phyloP scores from a whole-genome alignment of 2,888 invertebrate genomes.

The Tiliacea aurago region DNA sequence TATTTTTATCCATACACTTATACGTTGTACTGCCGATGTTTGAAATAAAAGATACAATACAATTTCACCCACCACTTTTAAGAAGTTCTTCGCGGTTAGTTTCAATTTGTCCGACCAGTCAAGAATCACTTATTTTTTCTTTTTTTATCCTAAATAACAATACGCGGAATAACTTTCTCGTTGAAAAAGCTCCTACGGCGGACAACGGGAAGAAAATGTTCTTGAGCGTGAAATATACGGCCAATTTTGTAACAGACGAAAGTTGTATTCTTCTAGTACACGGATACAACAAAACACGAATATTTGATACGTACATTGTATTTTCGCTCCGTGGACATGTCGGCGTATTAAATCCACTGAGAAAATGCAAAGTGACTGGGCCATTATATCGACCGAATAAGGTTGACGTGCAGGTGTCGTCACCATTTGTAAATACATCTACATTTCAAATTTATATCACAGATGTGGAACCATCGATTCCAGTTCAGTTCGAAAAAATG shows the following conservation, averaged over 20 bases:
- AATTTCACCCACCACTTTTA: conserved; percentile 86
- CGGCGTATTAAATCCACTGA: conserved; percentile 77
- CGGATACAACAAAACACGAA: conserved; percentile 86
- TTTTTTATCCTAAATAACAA: conserved; percentile 79
- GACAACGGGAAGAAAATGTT: conserved; percentile 83
- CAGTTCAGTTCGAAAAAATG: conserved; percentile 74
- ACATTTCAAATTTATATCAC: conserved; percentile 76
- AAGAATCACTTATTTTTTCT: conserved; percentile 82
- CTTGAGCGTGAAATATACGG: conserved; percentile 81
- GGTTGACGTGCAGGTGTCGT: conserved; percentile 80
- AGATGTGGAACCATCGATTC: conserved; percentile 81
- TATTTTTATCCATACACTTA: conserved; percentile 90
- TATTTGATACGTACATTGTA: conserved; percentile 85
- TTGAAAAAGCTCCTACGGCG: conserved; percentile 79
- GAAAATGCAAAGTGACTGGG: conserved; percentile 84
- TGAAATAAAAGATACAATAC: conserved; percentile 82
- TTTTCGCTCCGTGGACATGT: conserved; percentile 80
- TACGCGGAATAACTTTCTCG: conserved; percentile 77
- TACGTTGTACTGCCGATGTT: conserved; percentile 90
- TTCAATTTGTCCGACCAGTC: conserved; percentile 81
- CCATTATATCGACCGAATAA: conserved; percentile 83
- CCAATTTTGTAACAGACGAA: conserved; percentile 81
- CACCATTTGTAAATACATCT: conserved; percentile 77
- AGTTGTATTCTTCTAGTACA: conserved; percentile 81
- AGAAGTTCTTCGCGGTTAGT: conserved; percentile 82